Conservation (phyloP, 2,797 vertebrate species). For the Urophycis tenuis region DNA sequence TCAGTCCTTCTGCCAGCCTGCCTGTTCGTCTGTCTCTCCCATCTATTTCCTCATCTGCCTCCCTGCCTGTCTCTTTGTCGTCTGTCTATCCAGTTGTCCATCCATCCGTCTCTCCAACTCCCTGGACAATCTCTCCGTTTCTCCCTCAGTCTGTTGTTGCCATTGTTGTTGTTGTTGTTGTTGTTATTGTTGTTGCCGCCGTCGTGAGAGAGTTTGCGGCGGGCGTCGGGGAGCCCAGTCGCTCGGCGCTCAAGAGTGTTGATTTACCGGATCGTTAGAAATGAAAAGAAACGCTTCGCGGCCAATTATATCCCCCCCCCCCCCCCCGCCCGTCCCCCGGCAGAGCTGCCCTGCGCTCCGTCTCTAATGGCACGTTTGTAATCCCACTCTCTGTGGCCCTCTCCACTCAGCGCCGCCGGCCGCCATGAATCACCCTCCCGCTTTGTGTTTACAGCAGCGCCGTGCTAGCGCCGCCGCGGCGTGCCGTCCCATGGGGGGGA, state of each 20-base stretch:
- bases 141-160: not conserved
- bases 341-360: not conserved
- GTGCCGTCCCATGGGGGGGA: too few relatives aligned
- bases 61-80: conserved; percentile 1
- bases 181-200: not conserved
- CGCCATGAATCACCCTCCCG: not conserved
- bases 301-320: not conserved
- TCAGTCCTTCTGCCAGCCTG: not conserved
- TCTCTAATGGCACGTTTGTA: not conserved
- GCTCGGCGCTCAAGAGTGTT: not conserved
- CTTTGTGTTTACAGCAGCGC: not conserved
- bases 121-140: not conserved
- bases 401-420: too few relatives aligned
- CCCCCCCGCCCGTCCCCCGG: too few relatives aligned
- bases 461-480: not conserved
- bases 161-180: not conserved
- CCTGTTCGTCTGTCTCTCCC: not conserved
- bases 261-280: not conserved
- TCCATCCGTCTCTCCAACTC: not conserved
- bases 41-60: too few relatives aligned
- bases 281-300: not conserved
- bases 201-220: not conserved
- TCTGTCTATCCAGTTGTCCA: not conserved
- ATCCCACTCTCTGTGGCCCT: not conserved
- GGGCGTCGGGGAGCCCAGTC: not conserved